Conservation (phyloP, 2,113 vertebrate species). For the Burhinus bistriatus region DNA sequence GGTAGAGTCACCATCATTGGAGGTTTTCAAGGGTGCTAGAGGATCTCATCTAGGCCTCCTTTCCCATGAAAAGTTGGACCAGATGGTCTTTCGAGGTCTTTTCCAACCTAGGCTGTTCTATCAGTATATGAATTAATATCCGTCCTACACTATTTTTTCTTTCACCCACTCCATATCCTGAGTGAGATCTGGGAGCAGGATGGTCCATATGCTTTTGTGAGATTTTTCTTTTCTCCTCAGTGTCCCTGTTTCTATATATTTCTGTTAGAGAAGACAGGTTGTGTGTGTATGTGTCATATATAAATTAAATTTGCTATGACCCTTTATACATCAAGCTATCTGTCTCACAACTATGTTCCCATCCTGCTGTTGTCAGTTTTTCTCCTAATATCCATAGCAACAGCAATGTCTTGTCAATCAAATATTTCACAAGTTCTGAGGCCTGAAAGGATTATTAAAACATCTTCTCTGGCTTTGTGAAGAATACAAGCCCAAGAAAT, state of each 20-base stretch:
- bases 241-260: slow-evolving; percentile 12
- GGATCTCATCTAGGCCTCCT: background rate
- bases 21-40: background rate
- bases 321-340: background rate
- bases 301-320: slow-evolving; percentile 16
- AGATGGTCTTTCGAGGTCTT: background rate
- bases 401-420: background rate
- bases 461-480: background rate
- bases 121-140: background rate
- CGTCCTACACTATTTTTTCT: background rate
- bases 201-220: slow-evolving; percentile 6
- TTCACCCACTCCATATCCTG: background rate
- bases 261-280: background rate
- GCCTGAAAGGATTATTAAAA: background rate
- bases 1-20: background rate
- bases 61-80: background rate
- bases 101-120: background rate
- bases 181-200: background rate
- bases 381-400: slow-evolving; percentile 35
- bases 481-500: background rate
- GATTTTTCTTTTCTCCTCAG: background rate
- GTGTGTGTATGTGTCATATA: background rate
- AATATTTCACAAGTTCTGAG: background rate
- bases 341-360: slow-evolving; percentile 13
- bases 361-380: slow-evolving; percentile 2